Base-by-base conservation (phyloP, 2,797 vertebrate species). In the Furcifer pardalis region DNA sequence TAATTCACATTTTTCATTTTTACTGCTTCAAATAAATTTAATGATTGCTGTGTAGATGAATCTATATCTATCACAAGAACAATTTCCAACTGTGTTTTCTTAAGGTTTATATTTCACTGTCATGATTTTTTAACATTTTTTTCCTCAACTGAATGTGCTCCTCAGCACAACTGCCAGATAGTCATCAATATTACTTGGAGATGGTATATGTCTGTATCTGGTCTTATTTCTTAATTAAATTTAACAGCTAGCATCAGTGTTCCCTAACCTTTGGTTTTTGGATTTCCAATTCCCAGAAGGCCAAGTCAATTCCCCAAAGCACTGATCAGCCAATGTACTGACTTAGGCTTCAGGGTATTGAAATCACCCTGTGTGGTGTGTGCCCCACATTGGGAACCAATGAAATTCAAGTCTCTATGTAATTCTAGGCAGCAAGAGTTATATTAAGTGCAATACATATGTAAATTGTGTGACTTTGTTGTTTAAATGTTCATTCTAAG, bases 131-230 rank as follows among this genome's bases (percentile, higher is more conserved):
- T 32, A 7, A 73, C 17, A 15, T 1, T 37, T 49, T 76, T 74
- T 60, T 82, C 44, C 77, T 44, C 65, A 87, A 80, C 68, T 60
- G 63, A 90, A 86, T 77, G 12, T 37, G 81, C 65, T 86, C 77
- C 23, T 77, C 83, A 84, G 81, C 46, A 10, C 78, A 8, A 62
- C 68, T 89, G 77, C 74, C 77, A 80, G 77, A 87, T 62, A 10
- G 32, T 35, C 79, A 80, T 63, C 0, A 0, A 0, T 83, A 19
- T 37, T 3, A 0, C 68, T 88, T 87, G 35, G 73, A 30, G 1
- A 4, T 42, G 25, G 1, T 59, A 15, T 1, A 3, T 44, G 0
- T 1, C 3, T 49, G 0, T 49, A 23, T 66, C 75, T 82, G 59
- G 75, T 78, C 44, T 79, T 0, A 0, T 56, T 81, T 78, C 46